Evolutionary conservation across 2,797 vertebrate genomes (phyloP), one percentile per base, ranked within the genome.

Genomic region (Hippoglossus hippoglossus): DNA sequence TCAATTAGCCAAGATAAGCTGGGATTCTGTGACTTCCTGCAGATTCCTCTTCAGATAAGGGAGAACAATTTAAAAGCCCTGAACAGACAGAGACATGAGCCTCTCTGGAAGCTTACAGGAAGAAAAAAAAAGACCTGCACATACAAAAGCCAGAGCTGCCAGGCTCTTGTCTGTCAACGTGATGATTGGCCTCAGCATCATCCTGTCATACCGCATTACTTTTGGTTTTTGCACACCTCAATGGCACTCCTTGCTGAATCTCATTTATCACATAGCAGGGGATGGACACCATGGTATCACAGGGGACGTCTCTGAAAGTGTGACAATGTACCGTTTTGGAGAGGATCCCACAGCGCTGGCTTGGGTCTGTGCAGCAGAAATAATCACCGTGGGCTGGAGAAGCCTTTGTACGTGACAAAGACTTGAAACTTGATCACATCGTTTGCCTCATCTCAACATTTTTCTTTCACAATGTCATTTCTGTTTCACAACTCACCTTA

Each of bases 1-100:
- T 83, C 87, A 88, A 90, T 90, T 85, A 87, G 80, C 87, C 77
- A 68, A 89, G 92, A 93, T 92, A 91, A 93, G 83, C 85, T 63
- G 76, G 81, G 86, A 89, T 90, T 92, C 84, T 79, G 83, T 83
- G 82, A 91, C 91, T 92, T 95, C 93, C 92, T 93, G 88, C 88
- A 89, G 92, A 92, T 93, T 85, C 74, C 78, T 86, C 85, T 87
- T 80, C 79, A 89, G 91, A 93, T 93, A 94, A 87, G 73, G 59
- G 18, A 71, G 83, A 88, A 81, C 85, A 83, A 79, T 87, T 93
- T 88, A 87, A 90, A 90, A 87, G 68, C 82, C 76, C 60, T 44
- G 63, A 67, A 74, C 75, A 86, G 73, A 88, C 80, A 85, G 72
- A 85, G 67, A 73, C 72, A 69, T 34, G 47, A 86, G 31, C 44